These are phyloP conservation scores for Solenopsis fugax DNA, from an alignment of 1,140 invertebrate genomes.

Conservation along the genomic window DNA sequence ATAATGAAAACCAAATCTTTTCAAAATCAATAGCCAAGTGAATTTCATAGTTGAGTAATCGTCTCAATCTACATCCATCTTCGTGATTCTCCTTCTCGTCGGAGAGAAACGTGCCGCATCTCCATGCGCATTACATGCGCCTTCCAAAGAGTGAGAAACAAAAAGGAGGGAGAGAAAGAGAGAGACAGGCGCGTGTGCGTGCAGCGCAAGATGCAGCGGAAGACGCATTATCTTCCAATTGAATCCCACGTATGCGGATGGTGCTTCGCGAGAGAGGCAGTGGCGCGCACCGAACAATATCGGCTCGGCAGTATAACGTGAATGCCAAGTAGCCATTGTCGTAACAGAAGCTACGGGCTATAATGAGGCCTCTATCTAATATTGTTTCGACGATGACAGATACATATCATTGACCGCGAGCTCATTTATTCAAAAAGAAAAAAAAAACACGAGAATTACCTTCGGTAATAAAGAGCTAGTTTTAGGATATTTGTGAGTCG, in stretches of 20 bases:
- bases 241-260: constrained; percentile 67
- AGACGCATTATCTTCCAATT: constrained; percentile 70
- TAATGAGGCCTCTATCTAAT: constrained; percentile 71
- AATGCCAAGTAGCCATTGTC: constrained; percentile 74
- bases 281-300: constrained; percentile 71
- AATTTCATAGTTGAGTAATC: constrained; percentile 22
- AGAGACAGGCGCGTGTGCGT: neutral
- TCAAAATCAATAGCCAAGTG: constrained; percentile 17
- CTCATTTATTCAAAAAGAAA: neutral
- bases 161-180: neutral
- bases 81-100: constrained; percentile 18
- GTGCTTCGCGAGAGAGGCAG: constrained; percentile 58
- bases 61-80: constrained; percentile 28
- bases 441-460: neutral
- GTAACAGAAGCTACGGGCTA: constrained; percentile 61
- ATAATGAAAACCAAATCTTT: constrained; percentile 28
- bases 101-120: constrained; percentile 13
- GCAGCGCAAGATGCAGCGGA: constrained; percentile 56
- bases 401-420: constrained; percentile 27
- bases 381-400: constrained; percentile 70
- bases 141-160: constrained; percentile 14
- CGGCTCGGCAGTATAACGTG: constrained; percentile 64
- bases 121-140: neutral
- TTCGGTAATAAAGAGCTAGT: constrained; percentile 2
- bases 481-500: neutral